Base-by-base conservation (phyloP, 2,113 vertebrate species). In the Illadopsis cleaveri region DNA sequence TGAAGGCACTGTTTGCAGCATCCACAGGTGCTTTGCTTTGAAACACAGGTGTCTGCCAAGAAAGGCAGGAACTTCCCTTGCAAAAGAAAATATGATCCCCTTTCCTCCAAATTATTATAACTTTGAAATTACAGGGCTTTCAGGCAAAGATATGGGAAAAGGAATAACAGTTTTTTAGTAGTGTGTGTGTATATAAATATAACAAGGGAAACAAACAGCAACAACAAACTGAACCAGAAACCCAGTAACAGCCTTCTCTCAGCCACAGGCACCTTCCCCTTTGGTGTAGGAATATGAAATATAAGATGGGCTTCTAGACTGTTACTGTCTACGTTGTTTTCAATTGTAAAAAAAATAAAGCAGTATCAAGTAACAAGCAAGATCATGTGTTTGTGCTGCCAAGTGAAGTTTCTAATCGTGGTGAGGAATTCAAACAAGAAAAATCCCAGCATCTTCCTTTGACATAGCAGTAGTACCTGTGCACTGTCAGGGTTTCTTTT, bases 211-310 rank as follows among this genome's bases (percentile, higher is more conserved):
- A 60, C 12, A n/a, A 40, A 14, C 6, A 68, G 13, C 45, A 50
- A 5, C 28, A 79, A 18, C 10, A 27, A 58, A 27, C 23, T n/a
- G 35, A 82, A 28, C 3, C 30, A 58, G 44, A 37, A 45, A 27
- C 44, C 6, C 35, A 40, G 7, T 10, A 24, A 6, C 7, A 31
- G 33, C 40, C 21, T 37, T 28, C 44, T 40, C 53, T 22, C 0
- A 1, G 30, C 11, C 1, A 1, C 77, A 18, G 18, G 19, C 5
- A 22, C 30, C 5, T 28, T 7, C 18, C 23, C 44, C 35, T 38
- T 37, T 35, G 45, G 8, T 10, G 16, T 4, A 16, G 7, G 6
- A 79, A 44, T 53, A 23, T 23, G 38, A 85, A 90, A 53, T 9
- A 57, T 2, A 38, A 37, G 3, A 19, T 57, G n/a, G 22, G 15